Evolutionary conservation across 2,113 vertebrate species (phyloP).

Genomic region (Falcunculus frontatus): DNA sequence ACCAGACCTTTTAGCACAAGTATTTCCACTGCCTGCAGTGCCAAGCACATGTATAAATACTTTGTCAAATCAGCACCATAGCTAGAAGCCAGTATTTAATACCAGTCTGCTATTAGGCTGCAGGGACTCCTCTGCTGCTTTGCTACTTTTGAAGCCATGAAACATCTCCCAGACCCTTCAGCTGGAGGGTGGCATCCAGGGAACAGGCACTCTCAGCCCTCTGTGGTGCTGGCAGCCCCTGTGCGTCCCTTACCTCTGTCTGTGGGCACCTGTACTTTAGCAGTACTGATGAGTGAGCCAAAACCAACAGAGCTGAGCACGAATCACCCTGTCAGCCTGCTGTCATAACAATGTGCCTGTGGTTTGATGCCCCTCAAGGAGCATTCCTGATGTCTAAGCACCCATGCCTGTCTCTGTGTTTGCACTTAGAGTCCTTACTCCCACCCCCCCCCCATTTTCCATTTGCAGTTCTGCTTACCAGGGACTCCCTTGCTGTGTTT

Average conservation of each 20-base stretch:
- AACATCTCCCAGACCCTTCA: background rate
- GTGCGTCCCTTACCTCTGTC: background rate
- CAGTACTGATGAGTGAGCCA: fast-evolving
- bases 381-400: background rate
- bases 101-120: background rate
- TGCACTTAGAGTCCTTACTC: background rate
- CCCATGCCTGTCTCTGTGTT: background rate
- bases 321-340: background rate
- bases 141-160: background rate
- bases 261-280: background rate
- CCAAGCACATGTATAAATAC: background rate
- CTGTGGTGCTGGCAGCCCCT: fast-evolving
- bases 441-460: background rate
- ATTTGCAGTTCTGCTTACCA: background rate
- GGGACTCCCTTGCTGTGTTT: background rate
- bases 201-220: background rate
- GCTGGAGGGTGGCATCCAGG: background rate
- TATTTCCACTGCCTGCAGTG: background rate
- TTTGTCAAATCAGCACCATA: background rate
- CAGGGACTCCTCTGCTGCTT: background rate
- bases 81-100: background rate
- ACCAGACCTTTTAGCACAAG: background rate
- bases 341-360: background rate
- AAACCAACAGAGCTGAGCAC: background rate
- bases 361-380: background rate